A percentile compares a stretch with the other conserved stretches of the same genome.
Conservation (phyloP, 2,113 vertebrate genomes). For the Anoplopoma fimbria region DNA sequence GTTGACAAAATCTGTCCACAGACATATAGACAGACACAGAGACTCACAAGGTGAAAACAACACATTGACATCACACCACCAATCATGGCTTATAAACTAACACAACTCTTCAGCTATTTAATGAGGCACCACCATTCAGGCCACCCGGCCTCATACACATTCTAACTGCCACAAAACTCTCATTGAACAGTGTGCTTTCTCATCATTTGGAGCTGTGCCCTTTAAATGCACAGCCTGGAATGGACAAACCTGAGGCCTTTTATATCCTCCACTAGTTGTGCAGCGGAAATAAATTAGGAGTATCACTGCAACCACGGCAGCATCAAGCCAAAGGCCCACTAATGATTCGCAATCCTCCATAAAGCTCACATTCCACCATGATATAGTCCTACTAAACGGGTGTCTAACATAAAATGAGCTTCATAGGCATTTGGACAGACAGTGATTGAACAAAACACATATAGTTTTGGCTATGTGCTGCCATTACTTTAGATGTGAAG, state of each 20-base stretch:
- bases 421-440: conserved; percentile 58
- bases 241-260: conserved; percentile 67
- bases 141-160: neutral
- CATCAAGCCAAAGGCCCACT: conserved; percentile 60
- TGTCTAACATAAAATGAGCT: conserved; percentile 60
- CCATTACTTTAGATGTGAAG: conserved; percentile 68
- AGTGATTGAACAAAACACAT: conserved; percentile 25
- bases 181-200: conserved; percentile 54
- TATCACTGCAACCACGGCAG: conserved; percentile 43
- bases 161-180: conserved; percentile 28
- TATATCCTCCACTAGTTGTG: conserved; percentile 69
- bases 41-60: neutral
- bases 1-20: no score
- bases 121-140: conserved; percentile 51
- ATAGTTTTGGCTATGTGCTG: conserved; percentile 57
- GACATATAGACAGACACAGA: neutral
- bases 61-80: neutral
- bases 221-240: conserved; percentile 55
- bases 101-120: conserved; percentile 60
- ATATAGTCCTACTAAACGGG: conserved; percentile 49
- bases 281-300: conserved; percentile 71
- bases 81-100: conserved; percentile 27
- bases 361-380: conserved; percentile 59
- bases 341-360: conserved; percentile 62
- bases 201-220: conserved; percentile 64